phyloP scores from a whole-genome alignment of 2,888 invertebrate species.

The Sminthurides aquaticus region DNA sequence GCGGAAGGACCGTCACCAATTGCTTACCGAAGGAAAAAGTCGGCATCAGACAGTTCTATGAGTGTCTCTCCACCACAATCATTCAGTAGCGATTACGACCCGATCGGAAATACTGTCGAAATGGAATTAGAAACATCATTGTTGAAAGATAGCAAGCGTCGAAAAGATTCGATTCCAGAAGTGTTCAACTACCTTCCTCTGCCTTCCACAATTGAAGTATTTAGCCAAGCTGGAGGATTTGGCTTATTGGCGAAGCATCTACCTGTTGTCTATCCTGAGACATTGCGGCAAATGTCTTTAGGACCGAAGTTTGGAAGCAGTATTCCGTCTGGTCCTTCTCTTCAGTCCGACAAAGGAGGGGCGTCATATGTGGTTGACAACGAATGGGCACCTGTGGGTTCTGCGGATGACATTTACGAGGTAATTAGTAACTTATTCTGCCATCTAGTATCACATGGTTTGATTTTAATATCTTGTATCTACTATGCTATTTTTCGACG shows the following conservation, averaged over 20 bases:
- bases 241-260: slow-evolving; percentile 80
- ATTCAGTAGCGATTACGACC: neutral
- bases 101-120: neutral
- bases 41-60: neutral
- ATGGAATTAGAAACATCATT: neutral
- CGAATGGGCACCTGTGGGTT: neutral
- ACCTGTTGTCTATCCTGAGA: slow-evolving; percentile 78
- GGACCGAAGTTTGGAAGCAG: slow-evolving; percentile 29
- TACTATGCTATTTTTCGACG: no score
- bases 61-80: neutral
- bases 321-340: neutral
- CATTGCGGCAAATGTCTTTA: slow-evolving; percentile 52
- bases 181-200: slow-evolving; percentile 44
- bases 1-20: slow-evolving; percentile 19
- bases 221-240: slow-evolving; percentile 79
- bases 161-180: slow-evolving; percentile 31
- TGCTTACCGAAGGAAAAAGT: neutral
- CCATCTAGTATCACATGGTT: no score
- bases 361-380: neutral
- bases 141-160: neutral
- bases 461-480: no score
- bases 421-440: neutral
- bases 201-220: slow-evolving; percentile 60
- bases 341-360: neutral
- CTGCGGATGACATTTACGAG: neutral